Conservation (phyloP, 35 echinoderm and acorn worm species). For the Chiridota heheva region DNA sequence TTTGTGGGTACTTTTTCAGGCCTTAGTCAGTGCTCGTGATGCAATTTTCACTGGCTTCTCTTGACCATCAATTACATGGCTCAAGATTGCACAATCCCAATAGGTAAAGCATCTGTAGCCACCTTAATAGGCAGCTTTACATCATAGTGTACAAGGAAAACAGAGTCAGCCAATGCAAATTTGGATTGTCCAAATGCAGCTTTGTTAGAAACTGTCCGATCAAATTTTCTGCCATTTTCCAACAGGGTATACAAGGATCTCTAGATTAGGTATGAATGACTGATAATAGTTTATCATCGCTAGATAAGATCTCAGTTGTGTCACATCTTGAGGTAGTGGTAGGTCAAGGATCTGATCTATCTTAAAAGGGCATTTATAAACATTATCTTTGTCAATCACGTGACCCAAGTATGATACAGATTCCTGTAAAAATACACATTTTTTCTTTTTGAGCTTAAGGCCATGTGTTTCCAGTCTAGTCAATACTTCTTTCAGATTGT, state of each 20-base stretch:
- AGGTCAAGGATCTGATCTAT: constrained; percentile 31
- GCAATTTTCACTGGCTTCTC: constrained; percentile 36
- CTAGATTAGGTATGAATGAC: constrained; percentile 46
- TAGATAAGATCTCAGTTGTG: constrained; percentile 32
- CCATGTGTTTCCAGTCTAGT: constrained; percentile 33
- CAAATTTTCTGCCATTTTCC: constrained; percentile 34
- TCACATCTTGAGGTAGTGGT: constrained; percentile 17
- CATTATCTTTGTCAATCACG: constrained; percentile 33
- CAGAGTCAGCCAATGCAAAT: constrained; percentile 30
- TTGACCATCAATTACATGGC: constrained; percentile 35
- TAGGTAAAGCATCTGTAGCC: constrained; percentile 34
- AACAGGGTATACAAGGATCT: constrained; percentile 17
- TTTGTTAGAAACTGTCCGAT: not conserved
- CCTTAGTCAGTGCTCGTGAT: constrained; percentile 18
- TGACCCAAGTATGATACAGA: constrained; percentile 47
- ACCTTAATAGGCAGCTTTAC: constrained; percentile 30
- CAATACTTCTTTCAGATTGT: constrained; percentile 42
- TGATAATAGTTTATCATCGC: constrained; percentile 48
- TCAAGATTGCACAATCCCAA: constrained; percentile 33
- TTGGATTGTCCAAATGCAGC: constrained; percentile 23
- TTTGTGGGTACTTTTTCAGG: constrained; percentile 32
- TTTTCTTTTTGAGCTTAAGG: constrained; percentile 42
- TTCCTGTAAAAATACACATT: constrained; percentile 38
- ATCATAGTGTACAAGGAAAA: constrained; percentile 44
- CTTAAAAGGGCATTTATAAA: constrained; percentile 7